Base-by-base conservation (phyloP, 2,797 vertebrate species). In the Acrossocheilus fasciatus region DNA sequence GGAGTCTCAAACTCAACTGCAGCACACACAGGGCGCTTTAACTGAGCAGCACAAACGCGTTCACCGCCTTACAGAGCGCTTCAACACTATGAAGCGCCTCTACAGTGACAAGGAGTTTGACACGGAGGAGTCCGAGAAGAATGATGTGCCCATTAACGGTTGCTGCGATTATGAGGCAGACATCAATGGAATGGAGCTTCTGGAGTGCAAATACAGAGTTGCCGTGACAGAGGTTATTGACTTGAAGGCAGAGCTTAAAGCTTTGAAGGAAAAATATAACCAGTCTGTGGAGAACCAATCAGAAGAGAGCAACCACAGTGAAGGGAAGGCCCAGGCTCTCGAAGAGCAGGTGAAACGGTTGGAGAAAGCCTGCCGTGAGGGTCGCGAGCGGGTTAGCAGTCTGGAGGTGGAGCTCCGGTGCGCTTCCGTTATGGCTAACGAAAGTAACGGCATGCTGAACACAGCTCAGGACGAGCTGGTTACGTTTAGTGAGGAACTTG, bases 151-250 rank as follows among this genome's bases (percentile, higher is more conserved):
- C 0, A 62, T 93, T 0, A 96, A 97, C 36, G 96, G 96, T 89
- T 93, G 95, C 41, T 95, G 94, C 0, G 96, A 98, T 89, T 96
- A 97, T 0, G 96, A 96, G 83, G 95, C 96, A 0, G 97, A 98
- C 79, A 96, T 97, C 91, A 97, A 97, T 10, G 98, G 98, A 62
- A 94, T 99, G 17, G 97, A 99, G 94, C 96, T 98, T 87, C 95
- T 99, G 26, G 98, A 99, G 91, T 98, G 97, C 93, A 98, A 98
- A 93, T 99, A 99, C 92, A 97, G 97, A 94, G 98, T 99, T 87
- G 98, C 98, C 0, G 97, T 99, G 84, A 99, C 96, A 0, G 98
- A 99, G 91, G 98, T 99, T 88, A 99, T 99, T 34, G 98, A 99
- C 91, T 95, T 99, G 89, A 99, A 99, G 93, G 98, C 98, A 0